phyloP scores from a whole-genome alignment of 2,797 vertebrate species.

The Enteromius treurensis region DNA sequence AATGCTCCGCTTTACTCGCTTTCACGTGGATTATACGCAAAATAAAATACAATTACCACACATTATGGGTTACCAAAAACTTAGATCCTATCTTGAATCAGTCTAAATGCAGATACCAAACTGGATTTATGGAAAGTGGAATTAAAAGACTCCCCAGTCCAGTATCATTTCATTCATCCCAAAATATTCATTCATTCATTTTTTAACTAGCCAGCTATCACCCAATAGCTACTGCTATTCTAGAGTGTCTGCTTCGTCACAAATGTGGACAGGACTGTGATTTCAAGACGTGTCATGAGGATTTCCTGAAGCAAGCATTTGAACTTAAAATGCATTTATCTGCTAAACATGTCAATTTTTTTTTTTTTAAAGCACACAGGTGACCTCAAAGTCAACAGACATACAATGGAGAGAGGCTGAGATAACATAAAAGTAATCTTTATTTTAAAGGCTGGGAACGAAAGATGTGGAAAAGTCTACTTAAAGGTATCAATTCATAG shows the following conservation, averaged over 20 bases:
- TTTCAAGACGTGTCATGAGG: not conserved
- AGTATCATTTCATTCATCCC: too few relatives aligned
- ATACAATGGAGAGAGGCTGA: slow-evolving; percentile 48
- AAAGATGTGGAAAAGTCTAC: slow-evolving; percentile 65
- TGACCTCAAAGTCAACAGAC: not conserved
- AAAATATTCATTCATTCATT: too few relatives aligned
- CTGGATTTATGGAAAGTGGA: not conserved
- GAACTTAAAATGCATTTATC: not conserved
- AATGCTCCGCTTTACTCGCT: not conserved
- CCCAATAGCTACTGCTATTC: not conserved
- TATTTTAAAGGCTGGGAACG: slow-evolving; percentile 75
- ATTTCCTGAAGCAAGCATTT: not conserved
- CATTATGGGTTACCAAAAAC: not conserved
- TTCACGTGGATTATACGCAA: not conserved
- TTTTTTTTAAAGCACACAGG: not conserved
- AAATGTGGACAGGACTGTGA: not conserved
- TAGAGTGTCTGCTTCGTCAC: not conserved
- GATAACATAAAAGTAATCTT: slow-evolving; percentile 77
- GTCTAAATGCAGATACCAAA: not conserved
- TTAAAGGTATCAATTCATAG: slow-evolving; percentile 65
- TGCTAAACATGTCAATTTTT: too few relatives aligned
- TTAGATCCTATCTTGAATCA: not conserved
- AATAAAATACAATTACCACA: not conserved
- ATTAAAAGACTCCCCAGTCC: not conserved
- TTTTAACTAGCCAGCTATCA: too few relatives aligned